Base-by-base conservation (phyloP, 1,140 invertebrate species). In the Calosoma granatense region DNA sequence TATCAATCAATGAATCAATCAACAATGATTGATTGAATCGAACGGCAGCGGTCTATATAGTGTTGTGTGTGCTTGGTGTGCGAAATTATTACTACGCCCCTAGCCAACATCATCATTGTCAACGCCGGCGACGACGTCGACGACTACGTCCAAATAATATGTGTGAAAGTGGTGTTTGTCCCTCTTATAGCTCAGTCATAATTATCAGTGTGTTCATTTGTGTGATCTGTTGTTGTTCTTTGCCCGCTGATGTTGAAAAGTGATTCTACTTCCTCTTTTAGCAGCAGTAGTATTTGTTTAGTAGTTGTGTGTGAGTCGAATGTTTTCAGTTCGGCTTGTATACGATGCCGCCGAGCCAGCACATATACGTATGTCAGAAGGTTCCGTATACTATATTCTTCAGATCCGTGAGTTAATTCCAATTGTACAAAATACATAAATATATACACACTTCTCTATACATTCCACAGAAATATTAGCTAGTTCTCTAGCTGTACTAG, bases 221-320 rank as follows among this genome's bases (percentile, higher is more conserved):
- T 22, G 21, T 53, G 20, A 9, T 14, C 9, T 19, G 20, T n/a
- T 51, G 47, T 19, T 51, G 14, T 51, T 51, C 20, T 15, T 15
- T 15, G 11, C 19, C 19, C 19, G n/a, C 20, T 51, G n/a, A n/a
- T 51, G 15, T 51, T 11, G 20, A 51, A 51, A 15, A 15, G 47
- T 51, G 47, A n/a, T 51, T 15, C 2, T 41, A 22, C 22, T 22
- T 19, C 30, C 21, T 1, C 23, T 11, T 15, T 6, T 41, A n/a
- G 55, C 36, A n/a, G 11, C 14, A 22, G n/a, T 43, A 15, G 15
- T 56, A 47, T 43, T 56, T 43, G 19, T 43, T 36, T 51, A 17
- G 19, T 41, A n/a, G 36, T 51, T 51, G n/a, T 51, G n/a, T 43
- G 30, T 14, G 20, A 22, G 22, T 12, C 51, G 12, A 53, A 53